A percentile compares a stretch with the other conserved stretches of the same genome.
phyloP scores from a whole-genome alignment of 2,113 vertebrate genomes.

The Cisticola juncidis region DNA sequence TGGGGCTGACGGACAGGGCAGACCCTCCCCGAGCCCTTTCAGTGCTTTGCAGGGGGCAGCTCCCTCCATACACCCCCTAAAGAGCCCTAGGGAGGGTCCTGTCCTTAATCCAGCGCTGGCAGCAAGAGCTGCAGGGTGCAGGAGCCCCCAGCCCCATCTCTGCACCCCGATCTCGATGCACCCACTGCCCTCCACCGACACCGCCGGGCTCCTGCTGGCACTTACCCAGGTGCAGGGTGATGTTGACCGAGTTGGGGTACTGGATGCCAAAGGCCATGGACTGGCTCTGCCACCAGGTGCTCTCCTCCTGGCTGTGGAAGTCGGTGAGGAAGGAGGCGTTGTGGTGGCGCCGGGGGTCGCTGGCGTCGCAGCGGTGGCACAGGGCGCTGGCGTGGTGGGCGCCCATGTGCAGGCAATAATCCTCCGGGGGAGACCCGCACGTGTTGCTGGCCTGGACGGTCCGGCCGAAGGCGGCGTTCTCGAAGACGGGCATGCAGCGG shows the following conservation, averaged over 20 bases:
- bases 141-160: not conserved
- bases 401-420: constrained; percentile 90
- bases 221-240: constrained; percentile 90
- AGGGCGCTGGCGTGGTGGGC: constrained; percentile 67
- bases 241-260: constrained; percentile 87
- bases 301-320: constrained; percentile 89
- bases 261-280: constrained; percentile 91
- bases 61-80: not conserved
- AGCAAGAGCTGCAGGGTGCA: not conserved
- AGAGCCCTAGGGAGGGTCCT: not conserved
- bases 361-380: constrained; percentile 83
- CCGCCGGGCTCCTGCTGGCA: rapidly evolving
- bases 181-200: rapidly evolving
- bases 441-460: constrained; percentile 76
- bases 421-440: constrained; percentile 85
- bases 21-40: not conserved
- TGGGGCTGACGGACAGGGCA: rapidly evolving
- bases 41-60: not conserved
- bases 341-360: constrained; percentile 76
- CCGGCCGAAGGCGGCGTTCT: constrained; percentile 87
- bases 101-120: not conserved
- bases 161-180: rapidly evolving
- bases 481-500: constrained; percentile 88
- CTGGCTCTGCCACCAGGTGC: constrained; percentile 97
- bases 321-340: constrained; percentile 86